Base-by-base conservation (phyloP, 53 echinoderm and acorn worm species). In the Hippasteria phrygiana region DNA sequence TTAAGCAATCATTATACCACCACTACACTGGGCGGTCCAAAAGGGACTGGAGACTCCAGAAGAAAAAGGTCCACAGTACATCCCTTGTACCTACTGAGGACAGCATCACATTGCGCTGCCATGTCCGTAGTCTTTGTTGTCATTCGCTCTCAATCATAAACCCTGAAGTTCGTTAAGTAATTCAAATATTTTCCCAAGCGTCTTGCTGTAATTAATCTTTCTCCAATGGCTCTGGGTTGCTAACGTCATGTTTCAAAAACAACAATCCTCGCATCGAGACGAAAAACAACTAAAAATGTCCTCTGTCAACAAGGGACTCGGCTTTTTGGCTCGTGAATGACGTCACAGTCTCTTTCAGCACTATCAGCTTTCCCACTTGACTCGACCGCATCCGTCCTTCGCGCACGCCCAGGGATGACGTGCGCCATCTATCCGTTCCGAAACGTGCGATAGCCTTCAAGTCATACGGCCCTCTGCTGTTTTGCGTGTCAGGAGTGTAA, bases 331-430 rank as follows among this genome's bases (percentile, higher is more conserved):
- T 63, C 20, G 64, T 31, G n/a, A 82, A 45, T 82, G 82, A 82
- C 82, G 82, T 82, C 82, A 82, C 45, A 8, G 43, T 64, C 18
- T 35, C 66, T 35, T 82, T 43, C 80, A 80, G 45, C 43, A n/a
- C 82, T 82, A 82, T 82, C 66, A 43, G 36, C 43, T 62, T 5
- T 63, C 82, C 82, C 82, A 31, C 82, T 82, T 64, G 82, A 82
- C 45, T 64, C 63, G 45, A 5, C 42, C 64, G 34, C 29, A 29
- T 20, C 39, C 39, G 63, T 43, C 62, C 38, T 24, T 14, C 43
- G 27, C 64, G 10, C 31, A 63, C 40, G 11, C 26, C 22, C 24
- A 24, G n/a, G 41, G n/a, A 40, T 36, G 82, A 45, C 66, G 43
- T 17, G 66, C 45, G 1, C 10, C 64, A 63, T 11, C 35, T 65